Percentiles rank a stretch among this genome's conserved stretches.
Evolutionary conservation across 2,888 invertebrate genomes (phyloP).

Genomic region (Isoperla grammatica): DNA sequence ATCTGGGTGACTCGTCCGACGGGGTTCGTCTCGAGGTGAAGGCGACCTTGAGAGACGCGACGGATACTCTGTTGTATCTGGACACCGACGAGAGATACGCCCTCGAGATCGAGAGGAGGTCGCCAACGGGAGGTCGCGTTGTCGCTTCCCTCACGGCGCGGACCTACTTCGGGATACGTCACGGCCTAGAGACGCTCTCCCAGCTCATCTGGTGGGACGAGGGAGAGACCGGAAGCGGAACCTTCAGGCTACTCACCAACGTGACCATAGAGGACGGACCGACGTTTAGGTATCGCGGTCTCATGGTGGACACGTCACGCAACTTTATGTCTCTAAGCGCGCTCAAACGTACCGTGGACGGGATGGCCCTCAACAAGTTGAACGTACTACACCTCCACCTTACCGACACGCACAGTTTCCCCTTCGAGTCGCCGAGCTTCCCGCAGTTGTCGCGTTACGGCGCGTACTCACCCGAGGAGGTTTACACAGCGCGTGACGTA

Average conservation of each 20-base stretch:
- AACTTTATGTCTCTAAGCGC: slow-evolving; percentile 52
- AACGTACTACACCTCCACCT: slow-evolving; percentile 48
- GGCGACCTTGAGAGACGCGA: not conserved
- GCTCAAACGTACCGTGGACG: slow-evolving; percentile 45
- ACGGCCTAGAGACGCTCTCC: slow-evolving; percentile 35
- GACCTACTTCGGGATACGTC: slow-evolving; percentile 35
- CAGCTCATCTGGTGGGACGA: slow-evolving; percentile 62
- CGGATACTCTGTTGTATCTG: slow-evolving; percentile 9
- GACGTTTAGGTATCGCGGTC: slow-evolving; percentile 48
- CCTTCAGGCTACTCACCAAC: slow-evolving; percentile 21
- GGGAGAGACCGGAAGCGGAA: not conserved
- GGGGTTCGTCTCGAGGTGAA: not conserved
- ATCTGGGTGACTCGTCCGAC: not conserved
- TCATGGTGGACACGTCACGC: slow-evolving; percentile 49
- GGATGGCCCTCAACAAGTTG: slow-evolving; percentile 48
- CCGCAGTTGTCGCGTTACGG: slow-evolving; percentile 40
- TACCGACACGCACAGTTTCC: slow-evolving; percentile 49
- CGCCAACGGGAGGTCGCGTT: slow-evolving; percentile 1
- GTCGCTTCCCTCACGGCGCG: slow-evolving; percentile 27
- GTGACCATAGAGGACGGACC: slow-evolving; percentile 45
- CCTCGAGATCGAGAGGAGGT: slow-evolving; percentile 6
- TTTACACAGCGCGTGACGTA: slow-evolving; percentile 37
- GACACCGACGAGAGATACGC: slow-evolving; percentile 24
- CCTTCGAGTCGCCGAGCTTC: slow-evolving; percentile 43
- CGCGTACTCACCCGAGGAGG: slow-evolving; percentile 45